These are phyloP conservation scores for Psophia crepitans DNA, from an alignment of 2,113 vertebrate species.

Conservation along the genomic window DNA sequence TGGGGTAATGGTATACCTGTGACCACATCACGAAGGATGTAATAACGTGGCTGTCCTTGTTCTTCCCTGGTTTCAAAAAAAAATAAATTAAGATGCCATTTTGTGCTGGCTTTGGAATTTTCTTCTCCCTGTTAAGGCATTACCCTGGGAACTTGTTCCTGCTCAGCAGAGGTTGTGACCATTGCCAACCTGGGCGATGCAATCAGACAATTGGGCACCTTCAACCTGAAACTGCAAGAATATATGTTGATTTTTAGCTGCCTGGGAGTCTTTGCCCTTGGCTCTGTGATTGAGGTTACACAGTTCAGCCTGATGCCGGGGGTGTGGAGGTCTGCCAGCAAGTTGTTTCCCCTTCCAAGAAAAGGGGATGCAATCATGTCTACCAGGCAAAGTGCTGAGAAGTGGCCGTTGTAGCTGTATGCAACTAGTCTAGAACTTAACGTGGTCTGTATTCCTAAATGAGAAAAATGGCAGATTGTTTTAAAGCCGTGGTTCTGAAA, in stretches of 20 bases:
- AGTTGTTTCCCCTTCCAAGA: not conserved
- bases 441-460: not conserved
- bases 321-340: not conserved
- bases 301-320: not conserved
- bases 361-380: not conserved
- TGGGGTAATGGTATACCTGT: not conserved
- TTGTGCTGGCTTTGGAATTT: not conserved
- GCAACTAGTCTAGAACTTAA: not conserved
- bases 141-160: not conserved
- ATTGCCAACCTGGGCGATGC: not conserved
- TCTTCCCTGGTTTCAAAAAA: not conserved
- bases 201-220: not conserved
- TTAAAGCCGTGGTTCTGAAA: not conserved
- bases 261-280: not conserved
- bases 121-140: not conserved
- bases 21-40: not conserved
- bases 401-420: rapidly evolving
- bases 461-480: not conserved
- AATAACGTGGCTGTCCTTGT: not conserved
- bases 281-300: not conserved
- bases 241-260: not conserved
- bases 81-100: not conserved
- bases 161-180: not conserved
- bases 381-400: not conserved
- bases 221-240: not conserved